A percentile compares a stretch with the other conserved stretches of the same genome.
phyloP scores from a whole-genome alignment of 2,113 vertebrate species.

The Martes martes region DNA sequence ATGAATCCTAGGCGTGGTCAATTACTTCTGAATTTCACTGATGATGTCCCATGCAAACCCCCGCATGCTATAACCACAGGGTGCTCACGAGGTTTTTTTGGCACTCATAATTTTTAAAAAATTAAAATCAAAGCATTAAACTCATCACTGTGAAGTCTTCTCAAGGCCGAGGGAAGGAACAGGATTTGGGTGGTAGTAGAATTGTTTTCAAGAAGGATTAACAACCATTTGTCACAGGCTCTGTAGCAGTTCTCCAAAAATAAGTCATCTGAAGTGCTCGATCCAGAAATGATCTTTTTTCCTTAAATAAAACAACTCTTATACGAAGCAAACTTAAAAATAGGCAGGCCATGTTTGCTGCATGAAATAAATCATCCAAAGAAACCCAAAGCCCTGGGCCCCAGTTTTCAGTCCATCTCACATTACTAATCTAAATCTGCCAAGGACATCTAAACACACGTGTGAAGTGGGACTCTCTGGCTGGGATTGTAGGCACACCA shows the following conservation, averaged over 20 bases:
- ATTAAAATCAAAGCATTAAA: not conserved
- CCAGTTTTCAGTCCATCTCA: conserved; percentile 69
- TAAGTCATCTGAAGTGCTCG: conserved; percentile 67
- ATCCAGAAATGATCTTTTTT: conserved; percentile 59
- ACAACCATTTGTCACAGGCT: not conserved
- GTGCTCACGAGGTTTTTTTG: not conserved
- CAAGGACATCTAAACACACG: conserved; percentile 74
- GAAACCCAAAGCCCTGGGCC: conserved; percentile 57
- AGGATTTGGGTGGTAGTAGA: not conserved
- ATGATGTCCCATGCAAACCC: not conserved
- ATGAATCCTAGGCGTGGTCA: not conserved
- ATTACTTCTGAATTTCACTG: not conserved
- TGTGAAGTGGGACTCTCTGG: conserved; percentile 73
- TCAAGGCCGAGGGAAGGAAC: not conserved
- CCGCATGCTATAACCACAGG: not conserved
- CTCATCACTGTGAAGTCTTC: not conserved
- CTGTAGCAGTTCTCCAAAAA: conserved; percentile 34
- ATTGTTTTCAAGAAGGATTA: not conserved
- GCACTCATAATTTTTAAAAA: not conserved
- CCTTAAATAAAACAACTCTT: conserved; percentile 71
- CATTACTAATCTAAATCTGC: conserved; percentile 71
- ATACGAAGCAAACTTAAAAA: conserved; percentile 28
- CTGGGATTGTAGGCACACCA: conserved; percentile 68
- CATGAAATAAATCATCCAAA: conserved; percentile 67
- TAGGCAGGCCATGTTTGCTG: not conserved